A percentile compares a stretch with the other conserved stretches of the same genome.
Conservation (phyloP, 2,113 vertebrate species). For the Etia nguti region DNA sequence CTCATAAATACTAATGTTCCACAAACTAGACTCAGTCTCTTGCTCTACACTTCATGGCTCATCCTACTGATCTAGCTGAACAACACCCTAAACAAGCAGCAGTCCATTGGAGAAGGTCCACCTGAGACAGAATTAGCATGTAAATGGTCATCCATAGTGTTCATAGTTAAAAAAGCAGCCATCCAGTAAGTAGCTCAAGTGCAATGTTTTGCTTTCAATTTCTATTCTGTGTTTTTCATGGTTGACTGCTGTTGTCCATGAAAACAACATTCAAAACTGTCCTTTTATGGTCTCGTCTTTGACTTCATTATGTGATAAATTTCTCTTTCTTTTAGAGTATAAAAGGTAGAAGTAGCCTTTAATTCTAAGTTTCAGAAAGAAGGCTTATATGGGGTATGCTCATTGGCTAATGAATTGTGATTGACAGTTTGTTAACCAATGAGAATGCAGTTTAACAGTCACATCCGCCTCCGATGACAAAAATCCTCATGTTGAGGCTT, state of each 20-base stretch:
- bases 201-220: rapidly evolving
- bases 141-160: neutral
- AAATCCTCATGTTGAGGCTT: neutral
- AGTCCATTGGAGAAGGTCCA: neutral
- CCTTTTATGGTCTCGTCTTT: neutral
- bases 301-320: neutral
- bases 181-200: neutral
- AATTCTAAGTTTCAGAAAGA: neutral
- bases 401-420: neutral
- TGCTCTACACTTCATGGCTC: neutral
- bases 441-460: neutral
- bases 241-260: neutral
- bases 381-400: neutral
- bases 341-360: rapidly evolving
- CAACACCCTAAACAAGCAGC: neutral
- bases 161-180: rapidly evolving
- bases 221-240: rapidly evolving
- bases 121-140: neutral
- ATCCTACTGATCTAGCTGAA: neutral
- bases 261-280: neutral
- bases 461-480: neutral
- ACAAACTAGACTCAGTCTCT: neutral
- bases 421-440: neutral
- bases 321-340: neutral
- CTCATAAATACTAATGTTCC: rapidly evolving